Evolutionary conservation across 1,140 invertebrate genomes (phyloP).

Genomic region (Lerema accius): DNA sequence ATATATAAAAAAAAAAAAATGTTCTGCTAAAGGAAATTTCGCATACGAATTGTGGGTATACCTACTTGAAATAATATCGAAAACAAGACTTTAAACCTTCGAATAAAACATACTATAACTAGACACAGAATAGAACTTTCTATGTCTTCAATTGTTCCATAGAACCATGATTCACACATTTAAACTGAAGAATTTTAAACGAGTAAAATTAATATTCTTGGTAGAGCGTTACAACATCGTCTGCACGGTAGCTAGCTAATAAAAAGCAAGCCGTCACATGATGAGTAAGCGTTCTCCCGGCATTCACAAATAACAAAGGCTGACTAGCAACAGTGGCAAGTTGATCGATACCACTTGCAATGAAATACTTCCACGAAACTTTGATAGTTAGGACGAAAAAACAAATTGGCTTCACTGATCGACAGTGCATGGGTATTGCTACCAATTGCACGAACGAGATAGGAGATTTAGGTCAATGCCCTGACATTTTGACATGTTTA

Average conservation of each 20-base stretch:
- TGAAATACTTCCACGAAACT: conserved; percentile 15
- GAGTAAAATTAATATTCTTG: not conserved
- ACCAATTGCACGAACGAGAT: not conserved
- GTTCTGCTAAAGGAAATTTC: too few relatives aligned
- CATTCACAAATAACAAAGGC: conserved; percentile 10
- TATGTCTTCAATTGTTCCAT: too few relatives aligned
- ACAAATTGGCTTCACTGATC: conserved; percentile 9
- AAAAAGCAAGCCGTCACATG: conserved; percentile 15
- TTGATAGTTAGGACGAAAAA: conserved; percentile 10
- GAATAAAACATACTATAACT: too few relatives aligned
- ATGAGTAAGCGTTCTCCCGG: conserved; percentile 17
- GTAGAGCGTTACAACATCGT: not conserved
- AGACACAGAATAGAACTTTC: too few relatives aligned
- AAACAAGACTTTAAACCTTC: too few relatives aligned
- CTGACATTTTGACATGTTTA: too few relatives aligned
- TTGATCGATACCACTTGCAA: conserved; percentile 24
- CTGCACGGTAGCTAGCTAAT: not conserved
- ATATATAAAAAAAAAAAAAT: too few relatives aligned
- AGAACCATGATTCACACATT: too few relatives aligned
- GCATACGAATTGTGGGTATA: too few relatives aligned
- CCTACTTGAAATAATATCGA: too few relatives aligned
- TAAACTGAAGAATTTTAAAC: too few relatives aligned
- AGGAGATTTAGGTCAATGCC: too few relatives aligned
- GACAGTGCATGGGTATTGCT: not conserved
- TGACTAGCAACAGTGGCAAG: not conserved